Evolutionary conservation across 2,888 invertebrate genomes (phyloP).

Genomic region (Epistrophe grossulariae): DNA sequence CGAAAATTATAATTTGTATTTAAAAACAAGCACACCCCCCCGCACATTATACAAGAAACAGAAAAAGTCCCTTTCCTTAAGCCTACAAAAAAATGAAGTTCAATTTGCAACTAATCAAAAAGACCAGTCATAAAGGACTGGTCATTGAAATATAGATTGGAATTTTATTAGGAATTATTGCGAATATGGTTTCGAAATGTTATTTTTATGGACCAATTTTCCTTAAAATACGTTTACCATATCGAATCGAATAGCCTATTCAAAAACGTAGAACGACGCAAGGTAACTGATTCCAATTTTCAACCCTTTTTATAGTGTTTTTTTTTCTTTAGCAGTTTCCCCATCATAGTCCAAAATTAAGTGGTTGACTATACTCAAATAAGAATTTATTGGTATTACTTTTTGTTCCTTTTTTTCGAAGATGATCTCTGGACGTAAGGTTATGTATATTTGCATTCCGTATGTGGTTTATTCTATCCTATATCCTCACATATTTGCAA

Average conservation of each 20-base stretch:
- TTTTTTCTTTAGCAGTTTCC: background rate
- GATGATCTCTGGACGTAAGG: background rate
- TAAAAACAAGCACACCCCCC: background rate
- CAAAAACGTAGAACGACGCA: background rate
- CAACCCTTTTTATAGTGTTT: constrained; percentile 23
- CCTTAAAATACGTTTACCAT: constrained; percentile 42
- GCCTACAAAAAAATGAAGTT: constrained; percentile 9
- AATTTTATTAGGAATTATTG: constrained; percentile 72
- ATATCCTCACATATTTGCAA: background rate
- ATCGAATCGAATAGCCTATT: constrained; percentile 27
- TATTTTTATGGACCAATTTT: constrained; percentile 66
- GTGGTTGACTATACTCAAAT: constrained; percentile 13
- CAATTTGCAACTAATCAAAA: constrained; percentile 69
- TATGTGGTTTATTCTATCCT: background rate
- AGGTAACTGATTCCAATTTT: constrained; percentile 5
- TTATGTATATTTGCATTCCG: background rate
- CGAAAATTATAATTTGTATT: background rate
- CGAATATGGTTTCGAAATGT: constrained; percentile 60
- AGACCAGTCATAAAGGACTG: constrained; percentile 50
- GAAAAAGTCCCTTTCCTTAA: background rate
- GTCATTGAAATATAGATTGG: constrained; percentile 46
- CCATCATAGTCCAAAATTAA: background rate
- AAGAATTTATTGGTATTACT: constrained; percentile 13
- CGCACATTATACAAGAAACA: background rate
- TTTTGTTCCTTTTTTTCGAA: background rate